phyloP scores from a whole-genome alignment of 2,797 vertebrate species.

The Buphagus erythrorhynchus region DNA sequence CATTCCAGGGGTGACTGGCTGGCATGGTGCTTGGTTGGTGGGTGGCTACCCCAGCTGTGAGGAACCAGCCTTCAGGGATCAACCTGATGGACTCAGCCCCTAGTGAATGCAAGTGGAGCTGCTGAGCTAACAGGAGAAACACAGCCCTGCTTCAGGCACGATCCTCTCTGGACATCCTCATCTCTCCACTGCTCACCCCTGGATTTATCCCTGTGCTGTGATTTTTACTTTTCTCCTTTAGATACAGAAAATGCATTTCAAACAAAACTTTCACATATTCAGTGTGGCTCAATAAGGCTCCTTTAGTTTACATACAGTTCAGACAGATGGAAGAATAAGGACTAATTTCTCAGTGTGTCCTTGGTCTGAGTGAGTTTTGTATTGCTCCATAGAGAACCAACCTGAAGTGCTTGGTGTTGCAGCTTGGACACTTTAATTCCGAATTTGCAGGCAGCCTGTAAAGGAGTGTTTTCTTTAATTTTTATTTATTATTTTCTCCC shows the following conservation, averaged over 20 bases:
- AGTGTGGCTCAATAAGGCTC: background rate
- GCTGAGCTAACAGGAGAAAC: background rate
- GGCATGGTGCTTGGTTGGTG: rapidly evolving
- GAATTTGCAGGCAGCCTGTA: background rate
- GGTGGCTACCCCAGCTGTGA: background rate
- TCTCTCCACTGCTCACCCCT: background rate
- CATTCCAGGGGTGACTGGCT: background rate
- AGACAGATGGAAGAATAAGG: background rate
- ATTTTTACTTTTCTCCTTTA: background rate
- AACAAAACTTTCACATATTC: background rate
- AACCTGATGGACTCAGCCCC: background rate
- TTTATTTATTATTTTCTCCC: background rate
- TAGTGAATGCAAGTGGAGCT: background rate
- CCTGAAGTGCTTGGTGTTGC: background rate
- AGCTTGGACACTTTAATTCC: background rate
- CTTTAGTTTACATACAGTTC: background rate
- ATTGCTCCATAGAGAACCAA: background rate
- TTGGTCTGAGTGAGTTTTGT: background rate
- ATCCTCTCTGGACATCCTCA: background rate
- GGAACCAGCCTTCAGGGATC: background rate
- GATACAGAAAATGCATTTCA: background rate
- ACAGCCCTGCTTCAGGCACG: background rate
- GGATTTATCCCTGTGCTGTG: background rate
- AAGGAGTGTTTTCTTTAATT: background rate
- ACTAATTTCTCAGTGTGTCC: background rate